Evolutionary conservation across 2,113 vertebrate genomes (phyloP).

Genomic region (Oncorhynchus tshawytscha): DNA sequence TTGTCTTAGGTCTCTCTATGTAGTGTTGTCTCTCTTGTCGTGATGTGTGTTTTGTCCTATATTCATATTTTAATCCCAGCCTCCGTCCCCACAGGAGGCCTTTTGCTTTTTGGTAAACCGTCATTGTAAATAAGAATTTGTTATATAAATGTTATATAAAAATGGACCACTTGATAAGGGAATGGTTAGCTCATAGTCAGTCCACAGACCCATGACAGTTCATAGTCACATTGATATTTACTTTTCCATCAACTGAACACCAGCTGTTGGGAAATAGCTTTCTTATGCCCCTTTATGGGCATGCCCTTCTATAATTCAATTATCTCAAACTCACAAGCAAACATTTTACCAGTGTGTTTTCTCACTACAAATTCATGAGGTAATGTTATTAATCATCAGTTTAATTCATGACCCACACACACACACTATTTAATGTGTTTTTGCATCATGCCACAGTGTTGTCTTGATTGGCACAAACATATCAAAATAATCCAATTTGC

Average conservation of each 20-base stretch:
- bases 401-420: too few relatives aligned
- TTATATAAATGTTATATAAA: too few relatives aligned
- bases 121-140: too few relatives aligned
- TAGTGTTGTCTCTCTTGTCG: too few relatives aligned
- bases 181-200: constrained; percentile 26
- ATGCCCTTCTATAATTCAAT: constrained; percentile 33
- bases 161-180: constrained; percentile 45
- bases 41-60: too few relatives aligned
- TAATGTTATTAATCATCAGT: not conserved
- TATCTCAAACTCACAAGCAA: constrained; percentile 15
- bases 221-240: constrained; percentile 24
- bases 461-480: not conserved
- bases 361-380: not conserved
- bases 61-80: too few relatives aligned
- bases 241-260: constrained; percentile 47
- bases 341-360: constrained; percentile 15
- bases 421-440: not conserved
- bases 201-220: not conserved
- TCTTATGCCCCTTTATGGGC: constrained; percentile 45
- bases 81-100: too few relatives aligned
- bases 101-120: too few relatives aligned
- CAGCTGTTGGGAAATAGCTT: constrained; percentile 50
- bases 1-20: too few relatives aligned
- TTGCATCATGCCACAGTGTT: not conserved
- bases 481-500: not conserved